Percentiles rank a stretch among this genome's conserved stretches.
These are phyloP conservation scores for Kryptopterus vitreolus DNA, from an alignment of 2,797 vertebrate species.

Conservation along the genomic window DNA sequence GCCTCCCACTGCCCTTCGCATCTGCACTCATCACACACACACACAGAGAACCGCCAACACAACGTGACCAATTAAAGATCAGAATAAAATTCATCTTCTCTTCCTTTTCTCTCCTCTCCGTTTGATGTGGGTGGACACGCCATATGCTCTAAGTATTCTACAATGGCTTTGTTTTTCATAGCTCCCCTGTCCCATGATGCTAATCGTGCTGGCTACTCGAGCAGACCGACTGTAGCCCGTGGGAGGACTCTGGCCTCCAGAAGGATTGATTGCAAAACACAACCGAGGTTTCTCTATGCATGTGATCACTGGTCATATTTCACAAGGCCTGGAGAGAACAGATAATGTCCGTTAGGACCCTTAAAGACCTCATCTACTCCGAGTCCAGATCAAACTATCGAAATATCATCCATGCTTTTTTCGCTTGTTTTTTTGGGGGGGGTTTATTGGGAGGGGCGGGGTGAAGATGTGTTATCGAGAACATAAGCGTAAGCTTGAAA, in stretches of 20 bases:
- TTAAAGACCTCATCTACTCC: constrained; percentile 22
- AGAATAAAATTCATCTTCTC: constrained; percentile 47
- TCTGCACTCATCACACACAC: constrained; percentile 38
- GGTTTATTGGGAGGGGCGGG: too few species aligned
- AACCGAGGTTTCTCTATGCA: constrained; percentile 31
- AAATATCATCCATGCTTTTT: constrained; percentile 10
- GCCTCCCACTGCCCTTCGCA: constrained; percentile 44
- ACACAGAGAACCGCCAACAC: constrained; percentile 37
- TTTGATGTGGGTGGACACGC: constrained; percentile 56
- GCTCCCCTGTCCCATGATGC: constrained; percentile 54
- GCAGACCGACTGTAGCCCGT: constrained; percentile 49
- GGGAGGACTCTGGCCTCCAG: constrained; percentile 56
- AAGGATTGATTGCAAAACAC: constrained; percentile 54
- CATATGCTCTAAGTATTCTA: constrained; percentile 58
- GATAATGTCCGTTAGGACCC: constrained; percentile 25
- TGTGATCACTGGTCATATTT: constrained; percentile 48
- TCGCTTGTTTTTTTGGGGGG: not conserved
- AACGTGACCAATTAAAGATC: constrained; percentile 52
- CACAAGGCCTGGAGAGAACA: constrained; percentile 29
- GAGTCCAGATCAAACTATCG: constrained; percentile 25
- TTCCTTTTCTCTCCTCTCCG: constrained; percentile 35
- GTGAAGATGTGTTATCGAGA: constrained; percentile 30
- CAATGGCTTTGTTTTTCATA: constrained; percentile 58
- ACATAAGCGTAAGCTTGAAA: constrained; percentile 8
- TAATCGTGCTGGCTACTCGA: constrained; percentile 56